A percentile compares a stretch with the other conserved stretches of the same genome.
These are phyloP conservation scores for Chaunax sp. DNA, from an alignment of 2,797 vertebrate genomes.

Conservation along the genomic window DNA sequence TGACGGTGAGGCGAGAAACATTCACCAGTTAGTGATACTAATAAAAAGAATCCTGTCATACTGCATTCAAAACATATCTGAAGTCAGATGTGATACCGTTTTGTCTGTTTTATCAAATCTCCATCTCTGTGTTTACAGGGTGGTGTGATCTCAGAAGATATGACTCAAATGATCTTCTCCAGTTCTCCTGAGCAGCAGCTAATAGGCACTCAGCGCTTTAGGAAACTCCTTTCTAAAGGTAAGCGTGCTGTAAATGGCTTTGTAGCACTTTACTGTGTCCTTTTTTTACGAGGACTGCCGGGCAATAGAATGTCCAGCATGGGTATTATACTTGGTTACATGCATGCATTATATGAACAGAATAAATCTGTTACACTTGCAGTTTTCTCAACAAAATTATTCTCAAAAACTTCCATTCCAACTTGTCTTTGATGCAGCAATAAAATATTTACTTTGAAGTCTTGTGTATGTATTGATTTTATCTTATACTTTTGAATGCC, in stretches of 20 bases:
- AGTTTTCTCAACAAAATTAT: neutral
- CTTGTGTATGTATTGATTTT: no score
- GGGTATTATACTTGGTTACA: neutral
- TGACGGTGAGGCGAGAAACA: slow-evolving; percentile 80
- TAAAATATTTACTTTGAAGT: neutral
- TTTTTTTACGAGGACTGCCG: neutral
- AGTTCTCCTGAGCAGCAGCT: slow-evolving; percentile 95
- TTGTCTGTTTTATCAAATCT: slow-evolving; percentile 3
- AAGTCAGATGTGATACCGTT: neutral
- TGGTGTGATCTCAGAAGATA: slow-evolving; percentile 94
- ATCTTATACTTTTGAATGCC: neutral
- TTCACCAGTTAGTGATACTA: neutral
- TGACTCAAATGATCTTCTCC: slow-evolving; percentile 99
- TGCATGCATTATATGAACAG: neutral
- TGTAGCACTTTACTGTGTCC: neutral
- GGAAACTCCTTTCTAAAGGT: slow-evolving; percentile 99
- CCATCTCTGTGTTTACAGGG: slow-evolving; percentile 76
- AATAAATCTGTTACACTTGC: neutral
- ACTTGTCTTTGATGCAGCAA: neutral
- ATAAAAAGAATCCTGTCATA: neutral
- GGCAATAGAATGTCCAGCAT: neutral
- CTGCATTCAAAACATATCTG: rapidly evolving
- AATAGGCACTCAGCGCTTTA: slow-evolving; percentile 96
- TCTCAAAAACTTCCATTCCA: neutral
- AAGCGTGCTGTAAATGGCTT: slow-evolving; percentile 19